These are phyloP conservation scores for Adelosebastes latens DNA, from an alignment of 2,797 vertebrate genomes.

Conservation along the genomic window DNA sequence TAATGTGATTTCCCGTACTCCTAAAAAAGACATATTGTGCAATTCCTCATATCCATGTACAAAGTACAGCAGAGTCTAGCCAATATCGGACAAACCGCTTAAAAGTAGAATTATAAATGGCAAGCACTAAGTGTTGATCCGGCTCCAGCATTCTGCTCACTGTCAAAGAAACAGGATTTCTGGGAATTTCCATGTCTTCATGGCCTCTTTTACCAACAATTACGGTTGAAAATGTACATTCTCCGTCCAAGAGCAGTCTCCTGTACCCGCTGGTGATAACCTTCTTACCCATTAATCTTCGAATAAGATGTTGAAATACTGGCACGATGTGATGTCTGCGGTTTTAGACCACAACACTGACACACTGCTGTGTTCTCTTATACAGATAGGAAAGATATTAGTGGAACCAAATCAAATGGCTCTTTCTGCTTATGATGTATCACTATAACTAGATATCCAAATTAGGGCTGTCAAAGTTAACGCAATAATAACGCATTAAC, in stretches of 20 bases:
- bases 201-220: slow-evolving; percentile 49
- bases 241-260: slow-evolving; percentile 42
- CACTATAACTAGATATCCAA: neutral
- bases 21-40: slow-evolving; percentile 45
- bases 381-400: slow-evolving; percentile 7
- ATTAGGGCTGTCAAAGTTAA: no score
- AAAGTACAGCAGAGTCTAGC: slow-evolving; percentile 35
- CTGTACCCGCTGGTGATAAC: slow-evolving; percentile 49
- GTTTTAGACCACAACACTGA: slow-evolving; percentile 25
- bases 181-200: slow-evolving; percentile 62
- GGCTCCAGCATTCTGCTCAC: slow-evolving; percentile 66
- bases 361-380: slow-evolving; percentile 1
- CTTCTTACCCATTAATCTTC: slow-evolving; percentile 51
- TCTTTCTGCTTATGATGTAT: neutral
- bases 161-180: slow-evolving; percentile 64
- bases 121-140: slow-evolving; percentile 50
- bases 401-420: slow-evolving; percentile 13
- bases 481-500: no score
- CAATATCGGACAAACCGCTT: slow-evolving; percentile 54
- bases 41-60: slow-evolving; percentile 43
- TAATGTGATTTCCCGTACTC: slow-evolving; percentile 28
- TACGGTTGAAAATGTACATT: slow-evolving; percentile 39
- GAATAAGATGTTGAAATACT: slow-evolving; percentile 13
- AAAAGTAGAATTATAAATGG: slow-evolving; percentile 63
- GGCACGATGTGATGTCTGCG: slow-evolving; percentile 49